Conservation (phyloP, 2,113 vertebrate species). For the Brienomyrus longianalis region DNA sequence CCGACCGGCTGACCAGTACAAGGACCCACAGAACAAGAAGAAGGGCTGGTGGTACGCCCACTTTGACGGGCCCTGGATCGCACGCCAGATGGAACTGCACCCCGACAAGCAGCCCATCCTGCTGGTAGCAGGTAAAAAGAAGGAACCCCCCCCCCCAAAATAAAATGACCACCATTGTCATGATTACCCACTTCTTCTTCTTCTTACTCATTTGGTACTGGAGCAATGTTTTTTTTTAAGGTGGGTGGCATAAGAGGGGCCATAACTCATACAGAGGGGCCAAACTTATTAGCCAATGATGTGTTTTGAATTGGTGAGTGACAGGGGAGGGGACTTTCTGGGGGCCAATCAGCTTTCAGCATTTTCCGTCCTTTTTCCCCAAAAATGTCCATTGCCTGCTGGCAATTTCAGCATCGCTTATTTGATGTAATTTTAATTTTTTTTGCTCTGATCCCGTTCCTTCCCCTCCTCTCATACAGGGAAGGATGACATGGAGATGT, state of each 20-base stretch:
- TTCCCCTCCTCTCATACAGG: slow-evolving; percentile 52
- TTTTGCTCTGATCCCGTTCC: background rate
- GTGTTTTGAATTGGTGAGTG: background rate
- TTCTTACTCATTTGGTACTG: background rate
- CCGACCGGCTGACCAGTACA: slow-evolving; percentile 86
- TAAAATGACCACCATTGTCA: background rate
- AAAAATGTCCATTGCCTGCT: background rate
- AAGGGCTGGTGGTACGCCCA: slow-evolving; percentile 99
- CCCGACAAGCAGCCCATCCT: slow-evolving; percentile 96
- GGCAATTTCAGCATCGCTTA: background rate
- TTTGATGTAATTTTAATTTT: background rate
- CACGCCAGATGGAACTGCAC: slow-evolving; percentile 94
- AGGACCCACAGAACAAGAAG: slow-evolving; percentile 86
- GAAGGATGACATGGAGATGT: slow-evolving; percentile 99
- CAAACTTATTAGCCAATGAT: background rate
- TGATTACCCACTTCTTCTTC: background rate
- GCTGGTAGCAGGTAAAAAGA: slow-evolving; percentile 79
- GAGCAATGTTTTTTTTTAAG: background rate
- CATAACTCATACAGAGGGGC: background rate
- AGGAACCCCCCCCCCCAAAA: too few species aligned
- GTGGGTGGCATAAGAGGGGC: too few species aligned
- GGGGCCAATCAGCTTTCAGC: background rate
- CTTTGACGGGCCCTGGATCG: slow-evolving; percentile 94
- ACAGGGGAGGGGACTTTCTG: background rate
- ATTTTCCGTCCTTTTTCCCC: background rate